These are phyloP conservation scores for Hydropsyche betteni DNA, from an alignment of 2,888 invertebrate genomes.

Conservation along the genomic window DNA sequence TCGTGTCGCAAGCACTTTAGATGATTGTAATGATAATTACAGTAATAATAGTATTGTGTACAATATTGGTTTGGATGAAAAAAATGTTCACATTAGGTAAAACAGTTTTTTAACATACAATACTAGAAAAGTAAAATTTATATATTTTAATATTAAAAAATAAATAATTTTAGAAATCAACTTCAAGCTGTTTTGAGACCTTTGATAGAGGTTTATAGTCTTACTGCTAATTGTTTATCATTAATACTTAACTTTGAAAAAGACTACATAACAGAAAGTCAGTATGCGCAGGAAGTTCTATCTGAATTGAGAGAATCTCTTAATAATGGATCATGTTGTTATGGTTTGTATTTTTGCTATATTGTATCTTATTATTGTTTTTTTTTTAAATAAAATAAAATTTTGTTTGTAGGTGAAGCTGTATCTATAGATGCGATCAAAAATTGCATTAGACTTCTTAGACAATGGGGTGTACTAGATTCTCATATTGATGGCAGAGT, in stretches of 20 bases:
- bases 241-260: constrained; percentile 60
- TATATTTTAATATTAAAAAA: too few species aligned
- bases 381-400: not conserved
- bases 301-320: constrained; percentile 72
- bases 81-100: constrained; percentile 49
- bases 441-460: constrained; percentile 83
- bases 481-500: constrained; percentile 58
- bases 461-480: constrained; percentile 83
- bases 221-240: constrained; percentile 69
- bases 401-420: constrained; percentile 76
- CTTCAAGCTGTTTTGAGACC: constrained; percentile 72
- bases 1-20: constrained; percentile 64
- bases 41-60: constrained; percentile 55
- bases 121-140: not conserved
- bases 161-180: constrained; percentile 62
- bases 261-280: constrained; percentile 69
- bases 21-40: constrained; percentile 61
- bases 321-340: constrained; percentile 67
- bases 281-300: constrained; percentile 73
- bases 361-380: not conserved
- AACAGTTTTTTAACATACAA: constrained; percentile 14
- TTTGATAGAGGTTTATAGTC: constrained; percentile 77
- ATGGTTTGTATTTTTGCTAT: constrained; percentile 64
- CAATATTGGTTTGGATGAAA: constrained; percentile 54
- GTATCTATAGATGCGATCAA: constrained; percentile 86